Evolutionary conservation across 2,888 invertebrate species (phyloP).

Genomic region (Lamellibrachia satsuma): DNA sequence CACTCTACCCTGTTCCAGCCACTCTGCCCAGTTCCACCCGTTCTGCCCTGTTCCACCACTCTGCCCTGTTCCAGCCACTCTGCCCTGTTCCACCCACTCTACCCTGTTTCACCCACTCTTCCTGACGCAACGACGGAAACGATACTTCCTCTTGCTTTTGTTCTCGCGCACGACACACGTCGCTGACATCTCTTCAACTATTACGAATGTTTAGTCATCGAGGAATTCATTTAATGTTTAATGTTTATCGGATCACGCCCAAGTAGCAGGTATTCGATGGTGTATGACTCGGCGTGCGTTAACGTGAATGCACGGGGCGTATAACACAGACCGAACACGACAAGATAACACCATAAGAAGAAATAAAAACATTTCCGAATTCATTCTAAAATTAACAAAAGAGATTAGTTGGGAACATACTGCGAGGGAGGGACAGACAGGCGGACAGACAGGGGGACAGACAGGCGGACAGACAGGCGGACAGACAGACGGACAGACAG

Average conservation of each 20-base stretch:
- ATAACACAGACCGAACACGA: too few relatives aligned
- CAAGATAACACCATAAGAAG: too few relatives aligned
- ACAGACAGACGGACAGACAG: too few relatives aligned
- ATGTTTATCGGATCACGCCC: not conserved
- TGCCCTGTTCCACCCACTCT: not conserved
- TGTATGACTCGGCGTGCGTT: too few relatives aligned
- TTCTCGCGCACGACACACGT: not conserved
- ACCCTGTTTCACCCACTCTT: not conserved
- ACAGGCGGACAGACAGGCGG: too few relatives aligned
- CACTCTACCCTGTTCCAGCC: not conserved
- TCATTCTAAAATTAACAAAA: too few relatives aligned
- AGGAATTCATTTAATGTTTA: not conserved
- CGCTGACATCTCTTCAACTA: not conserved
- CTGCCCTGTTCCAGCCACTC: not conserved
- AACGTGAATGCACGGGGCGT: too few relatives aligned
- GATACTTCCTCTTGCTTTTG: not conserved
- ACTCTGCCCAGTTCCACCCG: not conserved
- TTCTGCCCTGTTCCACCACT: not conserved
- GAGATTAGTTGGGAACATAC: too few relatives aligned
- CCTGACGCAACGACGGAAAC: not conserved
- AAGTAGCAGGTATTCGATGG: too few relatives aligned
- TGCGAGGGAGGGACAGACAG: too few relatives aligned
- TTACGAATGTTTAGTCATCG: constrained; percentile 3
- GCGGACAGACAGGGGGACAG: too few relatives aligned
- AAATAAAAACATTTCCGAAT: too few relatives aligned